Conservation (phyloP, 2,113 vertebrate genomes). For the Phasianus colchicus region DNA sequence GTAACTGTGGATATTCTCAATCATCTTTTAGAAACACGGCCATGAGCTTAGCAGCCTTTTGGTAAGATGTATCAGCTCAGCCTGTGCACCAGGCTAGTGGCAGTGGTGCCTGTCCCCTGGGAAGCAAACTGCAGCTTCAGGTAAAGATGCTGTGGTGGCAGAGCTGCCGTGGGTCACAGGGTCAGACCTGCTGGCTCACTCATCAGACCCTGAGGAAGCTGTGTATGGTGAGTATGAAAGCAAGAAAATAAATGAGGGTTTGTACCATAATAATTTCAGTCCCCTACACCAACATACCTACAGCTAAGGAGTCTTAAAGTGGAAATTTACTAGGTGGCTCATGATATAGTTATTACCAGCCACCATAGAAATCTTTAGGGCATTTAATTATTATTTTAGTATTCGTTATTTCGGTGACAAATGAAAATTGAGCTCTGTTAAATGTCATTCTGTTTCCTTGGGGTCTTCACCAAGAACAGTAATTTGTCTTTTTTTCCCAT, state of each 20-base stretch:
- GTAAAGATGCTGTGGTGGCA: background rate
- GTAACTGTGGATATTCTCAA: background rate
- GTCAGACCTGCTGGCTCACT: background rate
- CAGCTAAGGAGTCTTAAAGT: background rate
- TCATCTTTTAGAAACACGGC: background rate
- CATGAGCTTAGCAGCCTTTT: no score
- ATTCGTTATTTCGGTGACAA: conserved; percentile 36
- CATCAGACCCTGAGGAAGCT: background rate
- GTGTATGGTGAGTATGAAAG: rapidly evolving
- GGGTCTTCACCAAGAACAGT: background rate
- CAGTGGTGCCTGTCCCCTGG: background rate
- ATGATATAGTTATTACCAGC: conserved; percentile 5
- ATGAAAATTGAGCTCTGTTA: conserved; percentile 36
- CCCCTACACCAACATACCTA: background rate
- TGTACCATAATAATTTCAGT: background rate
- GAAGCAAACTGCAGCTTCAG: background rate
- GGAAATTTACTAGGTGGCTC: conserved; percentile 17
- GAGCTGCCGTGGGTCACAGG: background rate
- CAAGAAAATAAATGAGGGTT: background rate
- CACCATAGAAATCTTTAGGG: background rate
- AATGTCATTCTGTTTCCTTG: conserved; percentile 46
- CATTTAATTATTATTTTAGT: conserved; percentile 43
- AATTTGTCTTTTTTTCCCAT: background rate
- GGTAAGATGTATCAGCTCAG: background rate
- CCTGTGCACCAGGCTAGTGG: background rate